A percentile compares a stretch with the other conserved stretches of the same genome.
Evolutionary conservation across 2,797 vertebrate genomes (phyloP).

Genomic region (Xiphophorus birchmanni): DNA sequence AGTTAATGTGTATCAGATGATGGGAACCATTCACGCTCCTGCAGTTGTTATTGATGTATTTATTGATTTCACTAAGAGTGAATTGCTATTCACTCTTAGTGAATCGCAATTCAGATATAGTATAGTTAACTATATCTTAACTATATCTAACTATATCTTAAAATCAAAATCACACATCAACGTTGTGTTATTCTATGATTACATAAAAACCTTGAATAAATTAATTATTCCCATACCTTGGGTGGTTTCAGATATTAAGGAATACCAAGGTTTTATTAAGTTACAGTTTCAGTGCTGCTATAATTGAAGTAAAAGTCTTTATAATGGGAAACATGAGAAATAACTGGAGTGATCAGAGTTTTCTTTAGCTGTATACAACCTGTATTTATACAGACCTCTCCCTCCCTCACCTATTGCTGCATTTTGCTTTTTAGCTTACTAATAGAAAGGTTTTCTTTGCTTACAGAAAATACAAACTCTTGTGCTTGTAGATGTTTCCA

Average conservation of each 20-base stretch:
- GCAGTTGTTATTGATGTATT: background rate
- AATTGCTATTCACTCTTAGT: background rate
- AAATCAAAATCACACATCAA: background rate
- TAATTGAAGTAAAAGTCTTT: background rate
- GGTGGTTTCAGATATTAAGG: background rate
- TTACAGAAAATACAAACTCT: background rate
- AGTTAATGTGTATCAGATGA: slow-evolving; percentile 24
- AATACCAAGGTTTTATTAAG: background rate
- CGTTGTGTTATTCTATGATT: background rate
- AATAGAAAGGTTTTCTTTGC: background rate
- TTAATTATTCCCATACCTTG: background rate
- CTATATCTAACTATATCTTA: background rate
- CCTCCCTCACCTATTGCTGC: background rate
- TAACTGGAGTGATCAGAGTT: background rate
- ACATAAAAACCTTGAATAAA: background rate
- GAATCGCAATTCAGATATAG: too few species aligned
- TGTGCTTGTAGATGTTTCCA: background rate
- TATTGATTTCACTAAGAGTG: background rate
- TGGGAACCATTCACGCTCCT: slow-evolving; percentile 12
- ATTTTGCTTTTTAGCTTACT: too few species aligned
- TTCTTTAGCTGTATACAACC: background rate
- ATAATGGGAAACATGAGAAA: background rate
- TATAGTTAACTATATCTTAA: too few species aligned
- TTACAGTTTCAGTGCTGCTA: background rate
- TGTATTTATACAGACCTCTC: background rate